These are phyloP conservation scores for Thermophis baileyi DNA, from an alignment of 2,113 vertebrate species.

Conservation along the genomic window DNA sequence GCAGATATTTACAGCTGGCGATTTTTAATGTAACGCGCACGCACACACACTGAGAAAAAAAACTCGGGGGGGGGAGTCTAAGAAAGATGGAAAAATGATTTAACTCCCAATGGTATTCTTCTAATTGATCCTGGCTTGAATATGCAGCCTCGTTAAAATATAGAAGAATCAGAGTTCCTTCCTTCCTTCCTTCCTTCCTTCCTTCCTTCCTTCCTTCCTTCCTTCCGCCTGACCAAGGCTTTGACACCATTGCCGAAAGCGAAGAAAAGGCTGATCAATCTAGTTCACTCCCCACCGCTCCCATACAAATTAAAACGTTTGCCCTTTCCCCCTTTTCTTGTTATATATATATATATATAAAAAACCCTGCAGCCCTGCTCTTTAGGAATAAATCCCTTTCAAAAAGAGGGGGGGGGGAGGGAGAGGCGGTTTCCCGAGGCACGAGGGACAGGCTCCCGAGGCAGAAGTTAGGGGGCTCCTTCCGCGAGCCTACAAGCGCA, in stretches of 20 bases:
- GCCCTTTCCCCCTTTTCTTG: neutral
- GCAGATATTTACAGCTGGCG: neutral
- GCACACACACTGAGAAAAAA: slow-evolving; percentile 44
- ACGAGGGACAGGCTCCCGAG: neutral
- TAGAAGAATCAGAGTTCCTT: slow-evolving; percentile 48
- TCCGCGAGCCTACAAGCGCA: neutral
- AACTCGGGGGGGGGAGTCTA: neutral
- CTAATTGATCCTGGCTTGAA: slow-evolving; percentile 46
- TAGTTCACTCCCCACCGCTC: neutral
- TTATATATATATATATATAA: neutral
- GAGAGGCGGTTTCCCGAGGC: neutral
- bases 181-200: neutral
- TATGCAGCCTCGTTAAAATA: slow-evolving; percentile 57
- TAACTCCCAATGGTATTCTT: slow-evolving; percentile 58
- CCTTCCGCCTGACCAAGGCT: neutral
- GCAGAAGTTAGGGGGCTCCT: neutral
- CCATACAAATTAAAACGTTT: neutral
- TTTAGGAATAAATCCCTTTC: neutral
- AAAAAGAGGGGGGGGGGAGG: neutral
- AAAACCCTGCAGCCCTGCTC: neutral
- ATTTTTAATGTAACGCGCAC: slow-evolving; percentile 38
- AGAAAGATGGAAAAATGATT: slow-evolving; percentile 60
- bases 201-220: neutral
- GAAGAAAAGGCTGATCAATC: neutral
- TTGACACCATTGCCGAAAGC: neutral